Percentiles rank a stretch among this genome's conserved stretches.
Conservation (phyloP, 1,140 invertebrate genomes). For the Papilio glaucus region DNA sequence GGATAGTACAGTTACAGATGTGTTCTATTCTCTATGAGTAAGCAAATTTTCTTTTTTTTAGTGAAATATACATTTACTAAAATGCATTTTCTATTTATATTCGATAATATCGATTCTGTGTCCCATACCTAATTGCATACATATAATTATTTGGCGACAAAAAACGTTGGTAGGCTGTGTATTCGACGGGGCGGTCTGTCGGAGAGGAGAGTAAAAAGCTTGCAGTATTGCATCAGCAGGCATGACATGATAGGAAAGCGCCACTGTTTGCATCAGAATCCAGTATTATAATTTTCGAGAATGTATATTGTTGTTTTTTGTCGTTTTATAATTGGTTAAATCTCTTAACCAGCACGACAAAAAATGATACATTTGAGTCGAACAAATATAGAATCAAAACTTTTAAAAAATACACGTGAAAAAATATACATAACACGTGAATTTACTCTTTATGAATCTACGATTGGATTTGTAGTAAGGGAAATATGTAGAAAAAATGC, state of each 20-base stretch:
- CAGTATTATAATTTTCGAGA: background rate
- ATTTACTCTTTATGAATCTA: too few relatives aligned
- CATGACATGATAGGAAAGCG: conserved; percentile 46
- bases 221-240: conserved; percentile 53
- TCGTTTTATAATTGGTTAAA: background rate
- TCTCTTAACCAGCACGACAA: too few relatives aligned
- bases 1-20: too few relatives aligned
- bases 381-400: too few relatives aligned
- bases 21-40: background rate
- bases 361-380: too few relatives aligned
- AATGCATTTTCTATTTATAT: too few relatives aligned
- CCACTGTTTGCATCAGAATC: conserved; percentile 50
- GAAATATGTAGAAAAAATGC: too few relatives aligned
- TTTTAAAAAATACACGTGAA: too few relatives aligned
- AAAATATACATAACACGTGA: too few relatives aligned
- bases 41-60: background rate
- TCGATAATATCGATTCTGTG: conserved; percentile 13
- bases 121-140: background rate
- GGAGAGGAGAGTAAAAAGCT: conserved; percentile 50
- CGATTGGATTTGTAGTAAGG: too few relatives aligned
- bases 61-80: background rate
- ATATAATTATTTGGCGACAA: conserved; percentile 47
- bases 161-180: conserved; percentile 40
- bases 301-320: background rate
- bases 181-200: conserved; percentile 26